Evolutionary conservation across 2,797 vertebrate species (phyloP), one percentile per base, ranked within the genome.

Genomic region (Sus cebifrons): DNA sequence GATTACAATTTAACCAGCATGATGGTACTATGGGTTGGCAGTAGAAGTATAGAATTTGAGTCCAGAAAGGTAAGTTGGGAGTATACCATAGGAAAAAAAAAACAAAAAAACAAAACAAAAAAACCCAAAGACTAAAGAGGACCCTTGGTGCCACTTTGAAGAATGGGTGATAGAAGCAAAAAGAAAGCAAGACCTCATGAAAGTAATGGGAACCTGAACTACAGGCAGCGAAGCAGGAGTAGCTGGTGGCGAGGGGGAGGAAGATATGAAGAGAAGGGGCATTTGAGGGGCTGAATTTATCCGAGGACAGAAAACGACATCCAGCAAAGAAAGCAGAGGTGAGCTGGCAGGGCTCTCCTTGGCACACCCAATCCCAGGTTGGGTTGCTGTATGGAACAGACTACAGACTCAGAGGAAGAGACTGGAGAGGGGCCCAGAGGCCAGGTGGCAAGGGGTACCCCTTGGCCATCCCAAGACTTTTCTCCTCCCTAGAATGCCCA

Each of bases 181-280:
- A 86, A 78, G 52, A 27, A 88, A 75, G 25, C 23, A 49, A 40
- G 32, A 64, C 74, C n/a, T 64, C 2, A 54, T 32, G 1, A 78
- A 71, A 32, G 52, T 83, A 58, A 78, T 12, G 11, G 40, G 70
- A 36, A 83, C n/a, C 3, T 16, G 84, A 94, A 54, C 23, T 44
- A 78, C 79, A 96, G 23, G n/a, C 21, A 64, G 40, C 79, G 64
- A 64, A 29, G 29, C 36, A 15, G 32, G 20, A 40, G n/a, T 13
- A 17, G 36, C 29, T 40, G 4, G 44, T 49, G 44, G 44, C 6
- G 44, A 49, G 44, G 44, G 44, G 9, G 44, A 49, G 44, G 21
- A 81, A 4, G 5, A 5, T 27, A 20, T 0, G 0, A 54, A 25
- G 2, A 0, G 56, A 2, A 60, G 62, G 60, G 60, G 44, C 13